These are phyloP conservation scores for Agelaius tricolor DNA, from an alignment of 2,113 vertebrate species.

Conservation along the genomic window DNA sequence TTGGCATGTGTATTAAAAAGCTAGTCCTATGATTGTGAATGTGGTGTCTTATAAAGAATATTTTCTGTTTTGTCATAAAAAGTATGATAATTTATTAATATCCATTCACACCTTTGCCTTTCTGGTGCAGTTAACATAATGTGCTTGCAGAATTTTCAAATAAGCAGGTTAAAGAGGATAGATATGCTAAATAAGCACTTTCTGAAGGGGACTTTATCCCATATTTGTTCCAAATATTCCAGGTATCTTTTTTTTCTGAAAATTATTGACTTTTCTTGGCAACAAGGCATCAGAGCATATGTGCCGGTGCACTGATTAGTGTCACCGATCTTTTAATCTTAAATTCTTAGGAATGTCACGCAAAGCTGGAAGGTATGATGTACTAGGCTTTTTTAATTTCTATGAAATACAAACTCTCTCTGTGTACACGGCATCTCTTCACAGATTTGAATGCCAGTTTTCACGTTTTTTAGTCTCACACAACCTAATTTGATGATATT, in stretches of 20 bases:
- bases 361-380: not conserved
- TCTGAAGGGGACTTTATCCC: not conserved
- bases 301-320: not conserved
- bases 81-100: not conserved
- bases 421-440: not conserved
- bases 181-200: not conserved
- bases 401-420: not conserved
- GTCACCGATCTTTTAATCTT: not conserved
- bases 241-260: not conserved
- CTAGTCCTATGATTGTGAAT: not conserved
- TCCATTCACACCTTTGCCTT: not conserved
- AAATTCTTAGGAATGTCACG: not conserved
- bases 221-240: not conserved
- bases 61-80: not conserved
- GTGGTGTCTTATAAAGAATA: not conserved
- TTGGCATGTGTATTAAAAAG: not conserved
- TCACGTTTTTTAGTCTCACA: not conserved
- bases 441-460: not conserved
- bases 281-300: not conserved
- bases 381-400: not conserved
- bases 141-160: not conserved
- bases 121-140: not conserved
- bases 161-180: not conserved
- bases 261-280: not conserved
- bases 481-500: not conserved